Conservation (phyloP, 1,140 invertebrate genomes). For the Nasonia giraulti region DNA sequence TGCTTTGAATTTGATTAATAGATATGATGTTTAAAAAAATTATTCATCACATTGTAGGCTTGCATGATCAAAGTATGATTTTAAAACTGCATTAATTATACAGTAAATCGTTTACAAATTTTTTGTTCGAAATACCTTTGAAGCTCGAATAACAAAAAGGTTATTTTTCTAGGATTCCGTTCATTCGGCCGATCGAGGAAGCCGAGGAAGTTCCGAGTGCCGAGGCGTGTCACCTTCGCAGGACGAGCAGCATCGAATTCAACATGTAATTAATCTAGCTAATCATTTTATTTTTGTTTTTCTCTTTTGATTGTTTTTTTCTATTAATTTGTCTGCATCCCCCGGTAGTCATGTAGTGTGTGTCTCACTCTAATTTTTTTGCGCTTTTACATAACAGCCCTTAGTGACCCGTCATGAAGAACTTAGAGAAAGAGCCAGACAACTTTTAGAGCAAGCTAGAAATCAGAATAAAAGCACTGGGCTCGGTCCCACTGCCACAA, state of each 20-base stretch:
- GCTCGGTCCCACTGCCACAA: slow-evolving; percentile 65
- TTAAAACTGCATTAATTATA: background rate
- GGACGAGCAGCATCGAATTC: slow-evolving; percentile 65
- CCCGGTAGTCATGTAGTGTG: slow-evolving; percentile 4
- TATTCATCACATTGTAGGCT: background rate
- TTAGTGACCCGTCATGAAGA: slow-evolving; percentile 87
- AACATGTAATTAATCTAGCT: slow-evolving; percentile 68
- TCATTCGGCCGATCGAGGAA: slow-evolving; percentile 64
- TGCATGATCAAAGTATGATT: background rate
- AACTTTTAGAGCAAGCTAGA: slow-evolving; percentile 91
- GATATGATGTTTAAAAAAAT: background rate
- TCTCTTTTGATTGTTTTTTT: slow-evolving; percentile 33
- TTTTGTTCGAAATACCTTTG: background rate
- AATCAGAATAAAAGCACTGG: slow-evolving; percentile 78
- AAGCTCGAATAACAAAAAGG: background rate
- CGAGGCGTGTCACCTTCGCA: slow-evolving; percentile 66
- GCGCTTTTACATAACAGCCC: slow-evolving; percentile 76
- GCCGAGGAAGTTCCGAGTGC: slow-evolving; percentile 67
- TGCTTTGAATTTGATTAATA: background rate
- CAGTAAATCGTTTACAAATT: background rate
- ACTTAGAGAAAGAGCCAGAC: slow-evolving; percentile 91
- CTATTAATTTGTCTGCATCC: slow-evolving; percentile 10
- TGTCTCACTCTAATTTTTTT: slow-evolving; percentile 33
- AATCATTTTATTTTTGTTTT: slow-evolving; percentile 33
- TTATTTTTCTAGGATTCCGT: slow-evolving; percentile 57